Evolutionary conservation across 1,140 invertebrate species (phyloP), one percentile per base, ranked within the genome.

Genomic region (Geopemphigus sp.): DNA sequence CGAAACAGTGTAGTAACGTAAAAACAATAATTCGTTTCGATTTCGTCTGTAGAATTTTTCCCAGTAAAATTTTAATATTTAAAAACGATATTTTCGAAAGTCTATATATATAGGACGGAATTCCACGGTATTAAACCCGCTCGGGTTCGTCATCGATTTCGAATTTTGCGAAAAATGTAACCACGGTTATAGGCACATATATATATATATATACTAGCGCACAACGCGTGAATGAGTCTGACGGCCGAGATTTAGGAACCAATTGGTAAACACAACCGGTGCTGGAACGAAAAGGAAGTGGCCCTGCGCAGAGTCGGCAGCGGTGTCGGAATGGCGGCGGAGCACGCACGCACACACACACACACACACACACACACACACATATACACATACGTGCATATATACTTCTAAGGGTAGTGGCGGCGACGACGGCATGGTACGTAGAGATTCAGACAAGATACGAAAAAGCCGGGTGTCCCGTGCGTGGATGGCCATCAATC

Each of bases 361-460:
- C n/a, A n/a, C 19, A 32, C 19, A 17, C 5, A 70, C 17, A 29
- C 19, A 29, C n/a, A 22, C 22, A 22, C 24, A 22, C 29, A n/a
- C 19, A 32, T 29, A 17, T 12, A 70, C 17, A 29, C 19, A 29
- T 22, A n/a, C n/a, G n/a, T n/a, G n/a, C n/a, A n/a, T n/a, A n/a
- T 1, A n/a, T 61, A 22, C 17, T n/a, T 17, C 26, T 78, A 78
- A 78, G 74, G 74, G 74, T 78, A 78, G 74, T 22, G 22, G 57
- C 56, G 39, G 68, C 56, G 64, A 1, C 39, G 39, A 11, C 39
- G 39, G 39, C 39, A 11, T 5, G 5, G 47, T 50, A 50, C 47
- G 47, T 11, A 50, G 47, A 22, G 17, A 39, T 78, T 59, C 54
- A 78, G 74, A 78, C 74, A 78, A 78, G 74, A 78, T 78, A 78